Conservation (phyloP, 35 echinoderm and acorn worm genomes). For the Apostichopus californicus region DNA sequence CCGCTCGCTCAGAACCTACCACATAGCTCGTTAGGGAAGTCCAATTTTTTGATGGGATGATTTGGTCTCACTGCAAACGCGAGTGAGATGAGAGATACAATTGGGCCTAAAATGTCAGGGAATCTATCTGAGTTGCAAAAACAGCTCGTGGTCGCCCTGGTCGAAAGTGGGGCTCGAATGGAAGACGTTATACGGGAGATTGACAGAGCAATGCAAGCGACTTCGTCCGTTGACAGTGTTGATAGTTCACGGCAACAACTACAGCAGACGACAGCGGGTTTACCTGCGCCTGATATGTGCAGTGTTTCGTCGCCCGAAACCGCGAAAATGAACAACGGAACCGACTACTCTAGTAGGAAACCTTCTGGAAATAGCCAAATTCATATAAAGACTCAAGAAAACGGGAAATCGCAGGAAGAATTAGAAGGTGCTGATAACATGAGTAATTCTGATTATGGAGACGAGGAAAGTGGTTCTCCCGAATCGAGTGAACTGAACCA, state of each 20-base stretch:
- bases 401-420: conserved; percentile 57
- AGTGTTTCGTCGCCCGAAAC: conserved; percentile 43
- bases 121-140: conserved; percentile 79
- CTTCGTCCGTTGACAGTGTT: not conserved
- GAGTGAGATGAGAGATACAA: conserved; percentile 54
- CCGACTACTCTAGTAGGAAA: conserved; percentile 28
- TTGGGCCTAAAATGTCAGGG: conserved; percentile 68
- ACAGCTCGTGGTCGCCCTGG: conserved; percentile 74
- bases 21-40: not conserved
- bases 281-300: conserved; percentile 52
- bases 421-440: conserved; percentile 57
- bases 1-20: not conserved
- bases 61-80: not conserved
- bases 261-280: conserved; percentile 11
- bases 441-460: conserved; percentile 64
- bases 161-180: conserved; percentile 70
- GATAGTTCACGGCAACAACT: conserved; percentile 29
- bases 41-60: conserved; percentile 25
- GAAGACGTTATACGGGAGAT: conserved; percentile 73
- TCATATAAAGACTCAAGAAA: conserved; percentile 44
- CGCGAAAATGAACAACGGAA: conserved; percentile 42
- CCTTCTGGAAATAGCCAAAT: conserved; percentile 1
- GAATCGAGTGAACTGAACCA: conserved; percentile 15
- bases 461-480: conserved; percentile 55
- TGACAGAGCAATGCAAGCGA: conserved; percentile 39